Evolutionary conservation across 2,113 vertebrate species (phyloP).

Genomic region (Phycodurus eques): DNA sequence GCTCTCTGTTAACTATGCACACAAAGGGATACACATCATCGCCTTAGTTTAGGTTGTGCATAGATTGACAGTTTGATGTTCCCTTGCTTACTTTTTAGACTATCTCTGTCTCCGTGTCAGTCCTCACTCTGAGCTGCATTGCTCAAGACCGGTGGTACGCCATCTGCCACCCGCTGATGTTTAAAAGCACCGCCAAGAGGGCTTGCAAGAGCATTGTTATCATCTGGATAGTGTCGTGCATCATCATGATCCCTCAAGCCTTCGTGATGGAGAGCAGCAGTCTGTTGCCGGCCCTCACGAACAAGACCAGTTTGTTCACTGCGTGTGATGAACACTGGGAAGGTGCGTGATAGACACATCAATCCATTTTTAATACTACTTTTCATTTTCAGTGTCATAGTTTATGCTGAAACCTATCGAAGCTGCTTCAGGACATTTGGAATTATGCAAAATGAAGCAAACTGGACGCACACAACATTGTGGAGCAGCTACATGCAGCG

Average conservation of each 20-base stretch:
- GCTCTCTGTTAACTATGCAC: no score
- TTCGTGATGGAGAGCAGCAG: constrained; percentile 94
- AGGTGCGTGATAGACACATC: constrained; percentile 69
- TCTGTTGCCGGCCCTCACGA: constrained; percentile 86
- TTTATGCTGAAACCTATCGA: neutral
- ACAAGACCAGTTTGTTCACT: constrained; percentile 95
- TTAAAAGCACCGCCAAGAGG: constrained; percentile 94
- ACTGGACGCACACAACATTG: no score
- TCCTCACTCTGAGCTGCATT: constrained; percentile 93
- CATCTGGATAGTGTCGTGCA: constrained; percentile 93
- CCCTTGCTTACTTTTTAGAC: constrained; percentile 72
- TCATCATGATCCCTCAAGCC: constrained; percentile 96
- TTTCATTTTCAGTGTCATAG: neutral
- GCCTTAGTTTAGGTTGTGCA: neutral
- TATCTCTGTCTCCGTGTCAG: constrained; percentile 93
- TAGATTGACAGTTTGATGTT: neutral
- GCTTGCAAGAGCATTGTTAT: constrained; percentile 89
- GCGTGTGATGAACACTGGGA: constrained; percentile 94
- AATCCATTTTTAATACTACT: neutral
- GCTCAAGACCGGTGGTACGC: constrained; percentile 97
- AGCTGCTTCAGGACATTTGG: no score
- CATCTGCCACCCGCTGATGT: constrained; percentile 96
- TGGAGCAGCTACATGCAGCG: no score
- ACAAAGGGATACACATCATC: no score
- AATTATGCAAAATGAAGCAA: no score